Base-by-base conservation (phyloP, 2,113 vertebrate genomes). In the Urocitellus parryii region DNA sequence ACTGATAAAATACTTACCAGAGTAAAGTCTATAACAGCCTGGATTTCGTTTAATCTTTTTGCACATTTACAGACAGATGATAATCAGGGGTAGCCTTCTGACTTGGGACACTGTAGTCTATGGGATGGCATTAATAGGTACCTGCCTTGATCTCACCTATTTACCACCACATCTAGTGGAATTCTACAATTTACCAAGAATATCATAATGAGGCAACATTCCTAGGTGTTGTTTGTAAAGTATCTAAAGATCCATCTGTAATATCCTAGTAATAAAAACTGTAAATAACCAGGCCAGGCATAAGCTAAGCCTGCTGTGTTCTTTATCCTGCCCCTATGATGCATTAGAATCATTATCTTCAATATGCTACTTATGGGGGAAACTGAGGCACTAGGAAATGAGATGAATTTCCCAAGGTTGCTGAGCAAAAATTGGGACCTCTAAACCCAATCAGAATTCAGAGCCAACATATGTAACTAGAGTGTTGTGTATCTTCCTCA, bases 181-280 rank as follows among this genome's bases (percentile, higher is more conserved):
- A 96, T 84, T 92, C 32, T 51, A 73, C 24, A 87, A 1, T 94
- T 84, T 89, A 96, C 91, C 70, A 76, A 95, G 58, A 96, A 87
- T 81, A 95, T 37, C 8, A 79, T 70, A 84, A 91, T 90, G 16
- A 96, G 86, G 17, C 37, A 32, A 58, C 70, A 84, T 70, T 84
- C 56, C 37, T 95, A 32, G 45, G 27, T 90, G 67, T 67, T 53
- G 8, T 53, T 91, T 65, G 17, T 58, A 79, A 80, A 63, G 81
- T 32, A 2, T 27, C 88, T 90, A 42, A 78, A 63, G 42, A 77
- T 70, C 25, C 48, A 67, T 58, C 24, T 80, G 27, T 63, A 88
- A 65, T 11, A 67, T 79, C 73, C 29, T 67, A 83, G 78, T 70
- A 96, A 90, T 67, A 95, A 91, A 84, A 94, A 29, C 12, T 82